phyloP scores from a whole-genome alignment of 1,140 invertebrate species.

The Vanessa atalanta region DNA sequence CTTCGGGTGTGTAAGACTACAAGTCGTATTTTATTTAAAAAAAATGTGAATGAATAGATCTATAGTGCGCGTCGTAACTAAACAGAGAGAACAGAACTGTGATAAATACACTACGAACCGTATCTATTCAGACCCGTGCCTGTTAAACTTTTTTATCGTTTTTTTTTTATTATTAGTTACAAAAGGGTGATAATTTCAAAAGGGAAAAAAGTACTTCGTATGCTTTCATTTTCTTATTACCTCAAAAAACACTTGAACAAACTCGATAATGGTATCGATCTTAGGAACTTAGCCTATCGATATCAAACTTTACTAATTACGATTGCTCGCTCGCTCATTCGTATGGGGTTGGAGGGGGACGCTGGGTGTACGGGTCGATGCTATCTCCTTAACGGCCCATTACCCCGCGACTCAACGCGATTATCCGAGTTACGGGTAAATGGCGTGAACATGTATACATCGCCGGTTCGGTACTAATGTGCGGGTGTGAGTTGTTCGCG shows the following conservation, averaged over 20 bases:
- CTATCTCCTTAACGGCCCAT: conserved; percentile 56
- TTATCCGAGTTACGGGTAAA: conserved; percentile 40
- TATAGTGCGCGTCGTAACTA: too few species aligned
- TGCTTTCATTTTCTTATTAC: conserved; percentile 4
- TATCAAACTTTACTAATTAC: conserved; percentile 52
- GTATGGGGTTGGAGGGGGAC: conserved; percentile 29
- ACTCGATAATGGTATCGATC: conserved; percentile 51
- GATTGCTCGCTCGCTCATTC: conserved; percentile 36
- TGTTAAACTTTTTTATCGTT: too few species aligned
- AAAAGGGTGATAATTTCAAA: background rate
- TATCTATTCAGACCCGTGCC: too few species aligned
- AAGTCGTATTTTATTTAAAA: too few species aligned
- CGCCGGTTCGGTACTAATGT: conserved; percentile 33
- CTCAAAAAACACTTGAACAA: conserved; percentile 15
- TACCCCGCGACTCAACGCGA: conserved; percentile 43
- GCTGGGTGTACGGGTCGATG: conserved; percentile 29
- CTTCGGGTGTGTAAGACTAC: too few species aligned
- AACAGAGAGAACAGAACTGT: too few species aligned
- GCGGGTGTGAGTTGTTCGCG: conserved; percentile 25
- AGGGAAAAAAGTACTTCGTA: background rate
- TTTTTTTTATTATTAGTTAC: background rate
- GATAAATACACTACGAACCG: too few species aligned
- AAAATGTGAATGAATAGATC: too few species aligned
- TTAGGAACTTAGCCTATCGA: conserved; percentile 46
- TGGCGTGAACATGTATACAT: conserved; percentile 41